Conservation (phyloP, 1,140 invertebrate species). For the Bombus ignitus region DNA sequence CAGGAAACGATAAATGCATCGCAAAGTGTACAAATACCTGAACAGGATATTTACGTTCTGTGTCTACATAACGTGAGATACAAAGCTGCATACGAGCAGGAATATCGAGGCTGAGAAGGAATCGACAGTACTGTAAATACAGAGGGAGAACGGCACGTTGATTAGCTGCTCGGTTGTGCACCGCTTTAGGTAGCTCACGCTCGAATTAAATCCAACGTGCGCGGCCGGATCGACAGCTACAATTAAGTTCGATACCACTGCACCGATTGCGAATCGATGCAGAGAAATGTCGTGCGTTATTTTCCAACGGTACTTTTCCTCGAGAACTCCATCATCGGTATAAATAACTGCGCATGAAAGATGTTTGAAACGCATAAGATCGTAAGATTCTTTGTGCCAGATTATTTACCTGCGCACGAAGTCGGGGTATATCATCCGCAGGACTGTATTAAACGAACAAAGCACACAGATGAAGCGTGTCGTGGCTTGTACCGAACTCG, state of each 20-base stretch:
- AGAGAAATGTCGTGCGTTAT: slow-evolving; percentile 15
- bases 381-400: slow-evolving; percentile 17
- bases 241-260: slow-evolving; percentile 38
- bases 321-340: neutral
- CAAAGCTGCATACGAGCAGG: slow-evolving; percentile 33
- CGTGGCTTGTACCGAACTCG: neutral
- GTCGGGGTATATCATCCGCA: neutral
- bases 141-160: slow-evolving; percentile 60
- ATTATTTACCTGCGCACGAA: slow-evolving; percentile 16
- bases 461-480: neutral
- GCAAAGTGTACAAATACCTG: slow-evolving; percentile 37
- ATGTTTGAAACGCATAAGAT: neutral
- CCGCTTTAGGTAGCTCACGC: slow-evolving; percentile 54
- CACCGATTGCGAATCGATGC: neutral
- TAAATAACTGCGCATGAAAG: neutral
- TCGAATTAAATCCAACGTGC: slow-evolving; percentile 64
- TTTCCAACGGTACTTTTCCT: neutral
- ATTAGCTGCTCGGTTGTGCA: slow-evolving; percentile 73
- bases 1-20: slow-evolving; percentile 39
- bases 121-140: slow-evolving; percentile 71
- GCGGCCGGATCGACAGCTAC: slow-evolving; percentile 52
- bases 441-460: slow-evolving; percentile 3
- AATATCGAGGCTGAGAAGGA: slow-evolving; percentile 58
- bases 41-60: slow-evolving; percentile 54
- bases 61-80: slow-evolving; percentile 38